Evolutionary conservation across 2,888 invertebrate genomes (phyloP), one percentile per base, ranked within the genome.

Genomic region (Phanerotoma sp.): DNA sequence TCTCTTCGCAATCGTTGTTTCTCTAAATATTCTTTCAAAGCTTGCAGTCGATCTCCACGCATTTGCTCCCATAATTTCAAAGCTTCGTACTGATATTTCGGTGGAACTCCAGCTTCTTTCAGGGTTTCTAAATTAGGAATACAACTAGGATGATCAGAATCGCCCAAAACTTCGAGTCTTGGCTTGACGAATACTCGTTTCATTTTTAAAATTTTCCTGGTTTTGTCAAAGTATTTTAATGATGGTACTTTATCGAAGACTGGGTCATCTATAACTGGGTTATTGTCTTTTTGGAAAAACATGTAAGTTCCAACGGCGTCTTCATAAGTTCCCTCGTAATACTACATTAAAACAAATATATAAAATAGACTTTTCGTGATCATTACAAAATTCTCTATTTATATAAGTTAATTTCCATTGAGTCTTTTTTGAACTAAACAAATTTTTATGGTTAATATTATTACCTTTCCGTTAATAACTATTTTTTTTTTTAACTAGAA

Each of bases 231-330:
- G 71, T 83, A 86, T 69, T 85, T 84, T 16, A 86, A 74, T 25
- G 81, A 82, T 30, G 86, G 81, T 9, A 81, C 72, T 54, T 81
- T 79, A 63, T 85, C 84, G 48, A 79, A 79, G 3, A 77, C 67
- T 5, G 70, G 68, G 63, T 79, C 78, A 15, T 70, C 67, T 4
- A 66, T 56, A 0, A 58, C 57, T 50, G 80, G 78, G 33, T 81
- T 74, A 25, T 80, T 76, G 58, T 85, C 82, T 65, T 84, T 84
- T 70, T 86, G 84, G 71, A 91, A 89, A 71, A 89, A 87, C 71
- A 91, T 78, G 62, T 86, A 84, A 13, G 90, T 90, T 16, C 90
- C 91, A 56, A 87, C 72, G 7, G 85, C 80, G 69, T 84, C 83
- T 67, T 86, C 85, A 74, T 84, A 88, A 47, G 81, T 82, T 15